Evolutionary conservation across 2,797 vertebrate species (phyloP), one percentile per base, ranked within the genome.

Genomic region (Gadopsis marmoratus): DNA sequence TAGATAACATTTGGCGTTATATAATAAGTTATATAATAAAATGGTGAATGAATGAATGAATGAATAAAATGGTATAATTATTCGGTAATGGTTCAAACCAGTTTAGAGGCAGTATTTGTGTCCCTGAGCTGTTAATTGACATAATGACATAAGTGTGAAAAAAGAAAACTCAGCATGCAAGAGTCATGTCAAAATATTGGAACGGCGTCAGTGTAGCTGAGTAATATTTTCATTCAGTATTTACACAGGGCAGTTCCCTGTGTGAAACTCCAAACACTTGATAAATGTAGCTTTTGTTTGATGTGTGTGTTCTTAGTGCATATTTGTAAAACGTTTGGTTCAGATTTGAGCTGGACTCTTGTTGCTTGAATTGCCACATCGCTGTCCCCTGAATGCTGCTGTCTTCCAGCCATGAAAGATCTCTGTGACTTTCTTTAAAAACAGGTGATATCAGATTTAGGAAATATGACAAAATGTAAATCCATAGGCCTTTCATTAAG

Each of bases 171-270:
- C 29, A 31, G 11, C 31, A 62, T 81, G 55, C 61, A 45, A 80
- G 78, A 87, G 70, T 89, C 71, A 68, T 66, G 71, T 86, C 63
- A 63, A 78, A 92, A 89, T 85, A 87, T 62, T 67, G 71, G 71
- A 69, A 79, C 58, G 7, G 17, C 3, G 2, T 73, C 3, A 5
- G 7, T 51, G 56, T 63, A 7, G 55, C 17, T 66, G 29, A 65
- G 73, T 48, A 10, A 43, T 73, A 65, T 84, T 83, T n/a, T 33
- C 13, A 12, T 23, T 69, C 29, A 14, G 35, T 93, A 71, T 92
- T 89, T 76, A 80, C 86, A 64, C 81, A 91, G 56, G 87, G 89
- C 64, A 14, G 78, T 12, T 75, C 71, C 71, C 67, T 47, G 55
- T n/a, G 11, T 11, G 64, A 48, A 75, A 79, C 54, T 29, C 19